Evolutionary conservation across 2,797 vertebrate genomes (phyloP).

Genomic region (Danio kyathit): DNA sequence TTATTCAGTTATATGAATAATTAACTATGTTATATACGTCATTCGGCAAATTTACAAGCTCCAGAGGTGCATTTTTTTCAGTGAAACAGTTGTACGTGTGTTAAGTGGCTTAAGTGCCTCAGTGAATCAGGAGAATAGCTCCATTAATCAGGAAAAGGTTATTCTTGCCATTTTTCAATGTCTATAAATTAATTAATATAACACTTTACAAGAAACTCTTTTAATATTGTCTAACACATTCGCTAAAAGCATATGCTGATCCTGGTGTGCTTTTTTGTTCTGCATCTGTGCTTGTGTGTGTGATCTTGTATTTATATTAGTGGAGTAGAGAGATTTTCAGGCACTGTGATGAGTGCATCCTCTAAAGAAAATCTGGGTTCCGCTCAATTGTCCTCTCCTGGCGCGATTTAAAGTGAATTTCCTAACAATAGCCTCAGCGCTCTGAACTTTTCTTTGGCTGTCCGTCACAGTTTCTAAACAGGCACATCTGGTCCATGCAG

Average conservation of each 20-base stretch:
- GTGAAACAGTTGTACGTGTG: slow-evolving; percentile 16
- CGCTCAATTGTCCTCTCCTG: slow-evolving; percentile 47
- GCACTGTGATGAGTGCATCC: slow-evolving; percentile 31
- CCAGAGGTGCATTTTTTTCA: slow-evolving; percentile 1
- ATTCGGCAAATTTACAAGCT: slow-evolving; percentile 22
- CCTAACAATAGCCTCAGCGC: slow-evolving; percentile 55
- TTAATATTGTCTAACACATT: not conserved
- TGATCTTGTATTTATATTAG: slow-evolving; percentile 2
- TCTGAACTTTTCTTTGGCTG: slow-evolving; percentile 20
- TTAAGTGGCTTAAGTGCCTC: slow-evolving; percentile 26
- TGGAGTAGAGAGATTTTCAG: not conserved
- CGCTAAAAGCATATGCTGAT: not conserved
- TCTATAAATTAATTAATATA: slow-evolving; percentile 40
- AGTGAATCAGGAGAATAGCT: slow-evolving; percentile 14
- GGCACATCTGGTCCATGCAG: slow-evolving; percentile 44
- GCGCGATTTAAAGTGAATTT: slow-evolving; percentile 67
- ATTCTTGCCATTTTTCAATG: slow-evolving; percentile 33
- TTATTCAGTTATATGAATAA: not conserved
- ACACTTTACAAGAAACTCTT: slow-evolving; percentile 19
- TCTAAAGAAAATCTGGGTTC: slow-evolving; percentile 41
- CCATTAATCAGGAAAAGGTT: slow-evolving; percentile 46
- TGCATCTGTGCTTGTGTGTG: not conserved
- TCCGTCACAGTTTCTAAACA: slow-evolving; percentile 54
- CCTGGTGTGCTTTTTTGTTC: not conserved
- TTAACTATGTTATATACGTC: not conserved